These are phyloP conservation scores for Malurus alboscapulatus DNA, from an alignment of 2,113 vertebrate genomes.

Conservation along the genomic window DNA sequence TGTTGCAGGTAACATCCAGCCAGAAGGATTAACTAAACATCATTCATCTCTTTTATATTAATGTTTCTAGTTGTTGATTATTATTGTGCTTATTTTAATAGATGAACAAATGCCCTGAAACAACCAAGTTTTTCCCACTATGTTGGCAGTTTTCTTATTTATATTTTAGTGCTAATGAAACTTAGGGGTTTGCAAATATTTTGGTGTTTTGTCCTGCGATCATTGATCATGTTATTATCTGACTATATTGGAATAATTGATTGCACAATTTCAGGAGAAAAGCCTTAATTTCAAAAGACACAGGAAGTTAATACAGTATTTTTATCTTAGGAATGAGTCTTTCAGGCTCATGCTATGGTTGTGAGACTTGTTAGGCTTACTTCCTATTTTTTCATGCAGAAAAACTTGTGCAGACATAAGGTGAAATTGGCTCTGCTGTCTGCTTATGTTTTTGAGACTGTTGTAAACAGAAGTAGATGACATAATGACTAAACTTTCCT, in stretches of 20 bases:
- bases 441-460: neutral
- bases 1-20: neutral
- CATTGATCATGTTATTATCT: neutral
- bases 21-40: neutral
- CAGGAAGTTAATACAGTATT: neutral
- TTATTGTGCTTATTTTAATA: neutral
- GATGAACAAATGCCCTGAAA: neutral
- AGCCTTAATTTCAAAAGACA: neutral
- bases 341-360: neutral
- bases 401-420: neutral
- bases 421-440: neutral
- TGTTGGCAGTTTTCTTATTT: neutral
- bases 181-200: neutral
- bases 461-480: neutral
- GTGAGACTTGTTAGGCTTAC: neutral
- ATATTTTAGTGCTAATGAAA: neutral
- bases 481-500: neutral
- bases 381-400: neutral
- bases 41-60: neutral
- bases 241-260: neutral
- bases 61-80: neutral
- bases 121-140: neutral
- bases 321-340: neutral
- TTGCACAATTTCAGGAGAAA: neutral
- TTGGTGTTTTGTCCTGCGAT: neutral